Conservation (phyloP, 2,888 invertebrate species). For the Cotesia congregata region DNA sequence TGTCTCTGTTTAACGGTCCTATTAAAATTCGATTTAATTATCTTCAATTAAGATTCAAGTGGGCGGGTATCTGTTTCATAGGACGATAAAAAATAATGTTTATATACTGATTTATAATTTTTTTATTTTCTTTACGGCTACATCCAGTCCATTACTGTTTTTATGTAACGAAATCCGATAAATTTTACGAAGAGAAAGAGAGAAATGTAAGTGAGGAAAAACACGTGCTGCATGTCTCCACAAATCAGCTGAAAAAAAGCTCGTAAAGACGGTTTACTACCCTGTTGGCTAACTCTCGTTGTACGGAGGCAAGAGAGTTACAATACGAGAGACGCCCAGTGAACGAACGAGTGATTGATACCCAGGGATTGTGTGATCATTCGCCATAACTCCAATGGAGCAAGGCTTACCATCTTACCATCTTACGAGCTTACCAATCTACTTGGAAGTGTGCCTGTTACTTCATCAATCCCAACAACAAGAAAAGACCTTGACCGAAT, state of each 20-base stretch:
- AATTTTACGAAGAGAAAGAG: slow-evolving; percentile 15
- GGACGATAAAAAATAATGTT: not conserved
- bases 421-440: slow-evolving; percentile 30
- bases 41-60: slow-evolving; percentile 37
- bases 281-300: slow-evolving; percentile 31
- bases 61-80: not conserved
- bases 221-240: slow-evolving; percentile 42
- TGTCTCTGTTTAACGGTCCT: slow-evolving; percentile 61
- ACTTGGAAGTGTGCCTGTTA: slow-evolving; percentile 47
- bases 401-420: slow-evolving; percentile 25
- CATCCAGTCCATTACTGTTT: slow-evolving; percentile 7
- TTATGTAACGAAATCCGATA: slow-evolving; percentile 20
- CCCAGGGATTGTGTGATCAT: slow-evolving; percentile 64
- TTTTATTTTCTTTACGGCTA: slow-evolving; percentile 25
- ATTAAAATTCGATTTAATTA: slow-evolving; percentile 66
- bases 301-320: slow-evolving; percentile 48
- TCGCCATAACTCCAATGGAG: slow-evolving; percentile 52
- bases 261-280: slow-evolving; percentile 64
- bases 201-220: slow-evolving; percentile 36
- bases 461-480: slow-evolving; percentile 12
- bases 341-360: slow-evolving; percentile 64
- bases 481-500: slow-evolving; percentile 48
- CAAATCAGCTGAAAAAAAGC: slow-evolving; percentile 57
- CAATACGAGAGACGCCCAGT: slow-evolving; percentile 49
- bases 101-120: slow-evolving; percentile 3